Base-by-base conservation (phyloP, 2,797 vertebrate species). In the Nothura maculosa region DNA sequence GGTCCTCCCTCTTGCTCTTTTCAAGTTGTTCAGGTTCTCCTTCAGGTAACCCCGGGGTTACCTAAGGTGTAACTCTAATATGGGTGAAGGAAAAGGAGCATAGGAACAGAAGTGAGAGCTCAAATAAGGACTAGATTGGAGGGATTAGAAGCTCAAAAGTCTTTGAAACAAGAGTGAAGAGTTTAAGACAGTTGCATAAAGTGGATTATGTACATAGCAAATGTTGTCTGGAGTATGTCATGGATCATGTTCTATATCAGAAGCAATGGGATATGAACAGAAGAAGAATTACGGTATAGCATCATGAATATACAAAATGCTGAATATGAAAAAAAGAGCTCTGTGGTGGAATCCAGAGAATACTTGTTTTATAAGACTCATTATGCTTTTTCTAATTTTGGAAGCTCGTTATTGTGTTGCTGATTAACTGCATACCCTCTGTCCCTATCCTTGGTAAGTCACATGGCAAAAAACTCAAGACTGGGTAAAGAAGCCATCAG, bases 401-500 rank as follows among this genome's bases (percentile, higher is more conserved):
- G 24, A 87, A 66, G 34, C 19, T 50, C 17, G 27, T 0, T 2
- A 12, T 72, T 30, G 9, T 47, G 5, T 10, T 66, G 54, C 11
- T 78, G n/a, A 82, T 43, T 0, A 3, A 73, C 57, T 40, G n/a
- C 38, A 36, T 50, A 45, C 22, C 10, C 79, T 67, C 45, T 32
- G 27, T n/a, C 10, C 30, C 24, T 3, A 3, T 25, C 10, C 1
- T 52, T 60, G 24, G 13, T 66, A 79, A 73, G 22, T 62, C 58
- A 81, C 42, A 27, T 7, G 20, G 79, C 3, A 83, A 48, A 90
- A 83, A 48, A 48, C 43, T 6, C 30, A 85, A 62, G 50, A 76
- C 30, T 90, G 69, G 21, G 73, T 90, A 75, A 89, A 77, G 62
- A 83, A 18, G 9, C 55, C 85, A 94, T 75, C 68, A 85, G 62